Conservation (phyloP, 2,797 vertebrate genomes). For the Acanthornis magna region DNA sequence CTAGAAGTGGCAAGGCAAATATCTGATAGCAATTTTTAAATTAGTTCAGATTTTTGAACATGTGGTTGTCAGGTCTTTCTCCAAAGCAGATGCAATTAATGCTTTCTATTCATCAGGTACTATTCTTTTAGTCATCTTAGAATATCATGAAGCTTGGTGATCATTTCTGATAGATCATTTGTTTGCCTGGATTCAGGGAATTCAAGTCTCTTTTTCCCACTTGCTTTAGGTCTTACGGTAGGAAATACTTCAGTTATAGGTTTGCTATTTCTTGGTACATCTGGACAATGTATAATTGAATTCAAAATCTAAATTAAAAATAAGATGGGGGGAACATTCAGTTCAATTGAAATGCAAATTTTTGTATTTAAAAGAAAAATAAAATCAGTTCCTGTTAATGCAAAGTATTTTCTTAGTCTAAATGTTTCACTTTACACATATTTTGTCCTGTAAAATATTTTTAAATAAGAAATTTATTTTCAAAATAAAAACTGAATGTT, state of each 20-base stretch:
- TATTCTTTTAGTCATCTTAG: not conserved
- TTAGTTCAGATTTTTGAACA: not conserved
- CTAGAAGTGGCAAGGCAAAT: not conserved
- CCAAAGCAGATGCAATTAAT: not conserved
- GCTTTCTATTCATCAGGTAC: not conserved
- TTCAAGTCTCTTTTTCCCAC: not conserved
- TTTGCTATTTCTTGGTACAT: not conserved
- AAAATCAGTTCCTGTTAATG: not conserved
- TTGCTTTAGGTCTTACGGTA: not conserved
- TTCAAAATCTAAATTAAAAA: not conserved
- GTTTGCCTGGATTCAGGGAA: not conserved
- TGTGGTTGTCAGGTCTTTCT: not conserved
- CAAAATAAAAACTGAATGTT: not conserved
- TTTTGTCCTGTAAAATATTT: not conserved
- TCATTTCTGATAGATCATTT: not conserved
- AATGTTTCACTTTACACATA: not conserved
- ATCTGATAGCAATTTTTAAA: not conserved
- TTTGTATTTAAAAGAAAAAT: not conserved
- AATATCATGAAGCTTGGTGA: not conserved
- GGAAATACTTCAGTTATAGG: not conserved
- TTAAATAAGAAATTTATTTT: not conserved
- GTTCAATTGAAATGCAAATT: not conserved
- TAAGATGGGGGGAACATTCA: not conserved
- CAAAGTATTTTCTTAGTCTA: not conserved
- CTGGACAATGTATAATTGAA: not conserved